These are phyloP conservation scores for Merops nubicus DNA, from an alignment of 2,113 vertebrate species.

Conservation along the genomic window DNA sequence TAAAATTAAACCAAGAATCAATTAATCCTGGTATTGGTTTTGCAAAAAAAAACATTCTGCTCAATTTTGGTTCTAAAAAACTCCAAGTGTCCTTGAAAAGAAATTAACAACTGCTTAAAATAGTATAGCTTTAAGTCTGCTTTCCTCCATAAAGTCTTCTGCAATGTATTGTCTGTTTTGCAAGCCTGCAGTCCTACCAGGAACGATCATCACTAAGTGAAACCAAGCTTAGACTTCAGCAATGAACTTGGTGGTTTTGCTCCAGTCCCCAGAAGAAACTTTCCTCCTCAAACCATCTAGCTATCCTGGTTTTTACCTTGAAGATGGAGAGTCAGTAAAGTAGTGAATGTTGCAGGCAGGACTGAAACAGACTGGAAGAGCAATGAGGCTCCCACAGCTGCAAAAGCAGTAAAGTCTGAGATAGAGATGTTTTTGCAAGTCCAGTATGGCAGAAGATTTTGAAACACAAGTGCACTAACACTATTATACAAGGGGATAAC, in stretches of 20 bases:
- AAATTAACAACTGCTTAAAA: background rate
- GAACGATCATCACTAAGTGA: fast-evolving
- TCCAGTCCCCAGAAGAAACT: background rate
- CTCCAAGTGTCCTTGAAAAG: background rate
- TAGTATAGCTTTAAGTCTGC: background rate
- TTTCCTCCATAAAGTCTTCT: background rate
- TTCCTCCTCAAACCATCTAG: background rate
- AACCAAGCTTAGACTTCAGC: background rate
- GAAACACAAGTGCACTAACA: background rate
- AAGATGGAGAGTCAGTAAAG: background rate
- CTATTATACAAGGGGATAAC: background rate
- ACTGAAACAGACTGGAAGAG: background rate
- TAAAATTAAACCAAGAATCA: background rate
- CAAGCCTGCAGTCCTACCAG: background rate
- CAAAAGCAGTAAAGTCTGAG: background rate
- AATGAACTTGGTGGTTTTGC: background rate
- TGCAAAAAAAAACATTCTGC: background rate
- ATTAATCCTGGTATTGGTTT: background rate
- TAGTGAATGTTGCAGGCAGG: background rate
- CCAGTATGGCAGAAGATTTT: background rate
- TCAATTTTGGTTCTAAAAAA: background rate
- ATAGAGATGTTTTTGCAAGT: background rate
- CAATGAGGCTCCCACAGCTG: background rate
- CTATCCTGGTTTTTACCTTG: background rate
- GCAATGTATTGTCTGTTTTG: background rate